These are phyloP conservation scores for Cecidostiba fungosa DNA, from an alignment of 2,888 invertebrate genomes.

Conservation along the genomic window DNA sequence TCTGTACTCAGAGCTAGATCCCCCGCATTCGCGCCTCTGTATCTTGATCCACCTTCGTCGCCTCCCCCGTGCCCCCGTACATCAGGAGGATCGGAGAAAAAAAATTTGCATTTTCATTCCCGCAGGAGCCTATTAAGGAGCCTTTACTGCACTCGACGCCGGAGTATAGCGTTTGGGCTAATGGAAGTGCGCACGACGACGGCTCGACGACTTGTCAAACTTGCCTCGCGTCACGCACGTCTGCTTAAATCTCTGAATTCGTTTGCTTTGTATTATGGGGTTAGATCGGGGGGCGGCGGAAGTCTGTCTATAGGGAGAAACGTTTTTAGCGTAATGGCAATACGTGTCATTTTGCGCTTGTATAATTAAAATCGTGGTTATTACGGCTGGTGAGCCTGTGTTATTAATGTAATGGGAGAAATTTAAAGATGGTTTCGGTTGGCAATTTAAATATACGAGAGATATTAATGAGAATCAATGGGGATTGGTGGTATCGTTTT, in stretches of 20 bases:
- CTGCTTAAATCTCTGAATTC: conserved; percentile 42
- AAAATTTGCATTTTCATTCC: conserved; percentile 61
- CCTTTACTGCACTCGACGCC: conserved; percentile 34
- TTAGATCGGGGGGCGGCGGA: neutral
- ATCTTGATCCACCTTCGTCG: conserved; percentile 7
- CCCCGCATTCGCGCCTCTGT: conserved; percentile 36
- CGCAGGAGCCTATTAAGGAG: conserved; percentile 54
- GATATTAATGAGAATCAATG: neutral
- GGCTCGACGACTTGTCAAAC: conserved; percentile 55
- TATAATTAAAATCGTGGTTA: conserved; percentile 35
- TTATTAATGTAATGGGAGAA: neutral
- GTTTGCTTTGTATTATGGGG: conserved; percentile 12
- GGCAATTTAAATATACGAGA: neutral
- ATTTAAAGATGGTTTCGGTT: neutral
- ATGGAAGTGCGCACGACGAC: conserved; percentile 46
- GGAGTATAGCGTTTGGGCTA: conserved; percentile 15
- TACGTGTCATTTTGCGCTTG: neutral
- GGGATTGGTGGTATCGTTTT: neutral
- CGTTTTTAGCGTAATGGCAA: conserved; percentile 25
- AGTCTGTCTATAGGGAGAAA: conserved; percentile 1
- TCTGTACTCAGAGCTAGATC: neutral
- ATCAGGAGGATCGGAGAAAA: neutral
- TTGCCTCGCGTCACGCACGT: conserved; percentile 34
- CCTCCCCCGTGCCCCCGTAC: neutral
- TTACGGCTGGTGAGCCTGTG: neutral